phyloP scores from a whole-genome alignment of 2,797 vertebrate genomes.

The Sciurus carolinensis region DNA sequence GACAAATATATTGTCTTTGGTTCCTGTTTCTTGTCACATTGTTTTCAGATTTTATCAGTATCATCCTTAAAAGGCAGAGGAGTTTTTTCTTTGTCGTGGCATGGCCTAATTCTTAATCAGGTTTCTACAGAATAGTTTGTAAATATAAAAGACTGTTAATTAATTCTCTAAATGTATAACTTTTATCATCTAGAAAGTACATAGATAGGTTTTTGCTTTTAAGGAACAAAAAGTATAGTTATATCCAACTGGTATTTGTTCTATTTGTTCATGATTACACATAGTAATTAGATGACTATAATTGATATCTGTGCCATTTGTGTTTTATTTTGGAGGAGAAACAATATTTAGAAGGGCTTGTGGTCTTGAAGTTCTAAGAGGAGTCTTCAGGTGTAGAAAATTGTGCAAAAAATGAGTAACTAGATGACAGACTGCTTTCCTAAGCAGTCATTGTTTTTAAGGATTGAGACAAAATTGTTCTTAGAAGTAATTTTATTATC shows the following conservation, averaged over 20 bases:
- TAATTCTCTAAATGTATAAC: not conserved
- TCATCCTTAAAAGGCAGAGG: not conserved
- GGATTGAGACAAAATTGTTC: not conserved
- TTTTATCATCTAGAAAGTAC: slow-evolving; percentile 1
- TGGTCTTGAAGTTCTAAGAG: not conserved
- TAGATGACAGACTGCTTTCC: not conserved
- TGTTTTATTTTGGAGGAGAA: slow-evolving; percentile 58
- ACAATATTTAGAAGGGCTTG: slow-evolving; percentile 6
- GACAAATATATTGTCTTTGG: slow-evolving; percentile 40
- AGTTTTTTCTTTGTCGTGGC: slow-evolving; percentile 17
- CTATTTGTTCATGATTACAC: slow-evolving; percentile 29
- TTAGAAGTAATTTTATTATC: slow-evolving; percentile 41
- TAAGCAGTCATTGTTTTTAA: slow-evolving; percentile 49
- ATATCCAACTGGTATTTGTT: slow-evolving; percentile 5
- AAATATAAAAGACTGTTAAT: not conserved
- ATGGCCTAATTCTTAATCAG: slow-evolving; percentile 61
- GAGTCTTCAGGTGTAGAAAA: not conserved
- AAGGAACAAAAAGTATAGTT: slow-evolving; percentile 30
- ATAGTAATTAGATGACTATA: slow-evolving; percentile 17
- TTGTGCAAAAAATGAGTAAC: not conserved
- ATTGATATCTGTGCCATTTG: slow-evolving; percentile 62
- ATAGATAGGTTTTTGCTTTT: slow-evolving; percentile 30
- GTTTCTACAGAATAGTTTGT: not conserved
- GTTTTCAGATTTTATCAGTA: slow-evolving; percentile 19
- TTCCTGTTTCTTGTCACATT: not conserved